Evolutionary conservation across 2,797 vertebrate species (phyloP), one percentile per base, ranked within the genome.

Genomic region (Gymnothorax reevesii): DNA sequence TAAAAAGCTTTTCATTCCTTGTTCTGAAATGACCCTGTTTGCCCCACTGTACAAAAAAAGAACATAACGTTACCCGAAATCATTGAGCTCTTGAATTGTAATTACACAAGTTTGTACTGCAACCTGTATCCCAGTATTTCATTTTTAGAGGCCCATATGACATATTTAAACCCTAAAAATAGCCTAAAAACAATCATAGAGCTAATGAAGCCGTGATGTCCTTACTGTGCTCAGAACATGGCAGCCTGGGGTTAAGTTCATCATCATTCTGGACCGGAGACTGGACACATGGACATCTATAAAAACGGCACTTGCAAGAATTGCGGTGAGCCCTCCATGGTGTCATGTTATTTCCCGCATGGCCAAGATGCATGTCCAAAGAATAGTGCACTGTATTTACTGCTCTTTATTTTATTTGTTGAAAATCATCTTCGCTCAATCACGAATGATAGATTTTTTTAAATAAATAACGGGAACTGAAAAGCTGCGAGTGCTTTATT

Each of bases 221-320:
- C n/a, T 79, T 54, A 54, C 12, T 52, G 75, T 87, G 94, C 92
- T 1, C 90, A 99, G 98, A 91, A 95, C 96, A 64, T 95, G 96
- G 85, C 97, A 97, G 90, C 95, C 97, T 3, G 97, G 98, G 80
- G 96, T 97, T 55, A 98, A 97, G 92, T 99, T 99, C 92, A 98
- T 97, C 93, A 93, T 99, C 84, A 97, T 99, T 93, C 94, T 99
- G 96, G 99, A 99, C 91, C 95, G 98, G 94, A 96, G 99, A 93
- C 87, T 98, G 94, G 98, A 99, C 88, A 98, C 98, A 0, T 99
- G 98, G 98, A 94, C 95, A 86, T 99, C 98, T 0, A 96, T 99
- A 91, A 99, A 99, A 97, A 96, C 94, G 0, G 97, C 97, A 84
- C 97, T 99, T 69, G 96, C 97, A 83, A 97, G 96, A 92, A 97